Evolutionary conservation across 2,113 vertebrate genomes (phyloP), one percentile per base, ranked within the genome.

Genomic region (Phycodurus eques): DNA sequence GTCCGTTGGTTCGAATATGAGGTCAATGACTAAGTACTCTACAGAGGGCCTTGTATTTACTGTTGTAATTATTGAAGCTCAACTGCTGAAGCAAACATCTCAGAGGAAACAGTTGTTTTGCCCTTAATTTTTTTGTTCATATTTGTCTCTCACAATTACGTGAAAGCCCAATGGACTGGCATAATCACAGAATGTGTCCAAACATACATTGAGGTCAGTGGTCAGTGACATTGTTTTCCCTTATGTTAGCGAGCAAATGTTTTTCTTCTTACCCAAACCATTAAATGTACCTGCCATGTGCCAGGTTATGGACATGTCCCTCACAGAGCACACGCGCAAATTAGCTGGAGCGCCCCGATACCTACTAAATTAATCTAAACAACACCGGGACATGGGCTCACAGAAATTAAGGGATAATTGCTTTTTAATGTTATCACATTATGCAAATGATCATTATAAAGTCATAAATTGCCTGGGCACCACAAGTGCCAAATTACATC

Each of bases 381-480:
- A 76, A 85, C 73, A 71, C 61, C 80, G 39, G 76, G 77, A 67
- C 76, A 73, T 42, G 75, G 53, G 46, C 79, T 64, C 76, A 78
- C 73, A 81, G 78, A 85, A 81, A 87, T 78, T 80, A 68, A 72
- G 79, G 78, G 85, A 90, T 95, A 95, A 96, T 96, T 94, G 93
- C 86, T 93, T 95, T 95, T 95, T 95, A 96, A 97, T 94, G 94
- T 94, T 92, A 92, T 88, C 82, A 84, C 92, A 96, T 96, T 95
- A 95, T 95, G 95, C 91, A 95, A 95, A 96, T 95, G 88, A 80
- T 89, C 92, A 93, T 93, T 89, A 92, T 84, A 74, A 86, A 92
- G 91, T 93, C 91, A 94, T 93, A 89, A 93, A 93, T 66, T 94
- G 90, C 85, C 86, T 90, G 87, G 93, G 76, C 80, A 83, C 31